Percentiles rank a stretch among this genome's conserved stretches.
Conservation (phyloP, 1,140 invertebrate species). For the Bombus fervidus region DNA sequence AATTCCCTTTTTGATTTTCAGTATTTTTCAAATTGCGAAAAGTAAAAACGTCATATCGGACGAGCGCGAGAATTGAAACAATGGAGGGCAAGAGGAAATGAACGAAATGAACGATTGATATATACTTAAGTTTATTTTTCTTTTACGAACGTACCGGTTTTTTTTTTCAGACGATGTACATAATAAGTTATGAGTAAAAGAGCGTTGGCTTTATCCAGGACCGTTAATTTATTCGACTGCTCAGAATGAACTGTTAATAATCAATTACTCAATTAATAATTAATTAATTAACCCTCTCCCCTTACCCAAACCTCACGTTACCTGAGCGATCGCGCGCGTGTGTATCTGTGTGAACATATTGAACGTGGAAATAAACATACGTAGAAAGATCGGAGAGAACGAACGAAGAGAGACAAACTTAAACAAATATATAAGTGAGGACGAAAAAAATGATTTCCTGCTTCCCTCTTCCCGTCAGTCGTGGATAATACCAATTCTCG, state of each 20-base stretch:
- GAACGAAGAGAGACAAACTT: background rate
- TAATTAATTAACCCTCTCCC: background rate
- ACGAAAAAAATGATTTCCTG: conserved; percentile 1
- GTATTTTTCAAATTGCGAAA: background rate
- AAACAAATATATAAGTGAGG: background rate
- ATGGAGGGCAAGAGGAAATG: conserved; percentile 41
- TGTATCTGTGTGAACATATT: background rate
- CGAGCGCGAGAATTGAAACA: background rate
- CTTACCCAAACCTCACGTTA: background rate
- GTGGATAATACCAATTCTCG: conserved; percentile 79
- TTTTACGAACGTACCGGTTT: conserved; percentile 79
- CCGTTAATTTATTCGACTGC: conserved; percentile 17
- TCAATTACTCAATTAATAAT: background rate
- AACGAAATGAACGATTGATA: conserved; percentile 69
- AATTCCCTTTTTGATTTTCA: background rate
- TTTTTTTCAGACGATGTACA: conserved; percentile 77
- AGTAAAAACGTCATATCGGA: background rate
- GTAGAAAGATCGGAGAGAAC: background rate
- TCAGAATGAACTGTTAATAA: conserved; percentile 9
- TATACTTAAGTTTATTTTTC: conserved; percentile 81
- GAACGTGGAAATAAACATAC: background rate
- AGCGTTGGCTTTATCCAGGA: conserved; percentile 80
- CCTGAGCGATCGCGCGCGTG: background rate
- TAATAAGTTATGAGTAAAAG: conserved; percentile 82
- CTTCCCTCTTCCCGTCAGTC: conserved; percentile 44